These are phyloP conservation scores for Lichenostomus cassidix DNA, from an alignment of 2,113 vertebrate species.

Conservation along the genomic window DNA sequence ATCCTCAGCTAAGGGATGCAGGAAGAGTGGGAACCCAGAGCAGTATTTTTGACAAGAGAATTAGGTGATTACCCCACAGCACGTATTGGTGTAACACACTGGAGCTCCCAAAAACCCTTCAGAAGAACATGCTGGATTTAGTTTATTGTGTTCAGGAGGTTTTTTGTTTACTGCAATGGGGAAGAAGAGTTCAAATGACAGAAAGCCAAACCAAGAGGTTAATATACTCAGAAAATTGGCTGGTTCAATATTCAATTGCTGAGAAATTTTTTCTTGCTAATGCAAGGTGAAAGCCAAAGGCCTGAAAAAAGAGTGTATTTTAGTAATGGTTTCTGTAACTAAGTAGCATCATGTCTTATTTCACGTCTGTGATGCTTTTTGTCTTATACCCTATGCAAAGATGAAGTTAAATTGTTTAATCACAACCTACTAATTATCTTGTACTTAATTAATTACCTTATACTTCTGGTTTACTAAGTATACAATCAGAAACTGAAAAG, in stretches of 20 bases:
- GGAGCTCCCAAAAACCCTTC: background rate
- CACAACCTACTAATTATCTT: background rate
- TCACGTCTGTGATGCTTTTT: background rate
- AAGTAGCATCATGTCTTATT: too few relatives aligned
- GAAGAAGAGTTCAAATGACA: background rate
- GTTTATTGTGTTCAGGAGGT: background rate
- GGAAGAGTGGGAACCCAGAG: background rate
- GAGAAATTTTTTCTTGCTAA: background rate
- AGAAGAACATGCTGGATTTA: background rate
- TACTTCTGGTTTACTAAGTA: background rate
- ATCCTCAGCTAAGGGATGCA: background rate
- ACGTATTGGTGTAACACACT: background rate
- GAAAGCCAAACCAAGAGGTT: background rate
- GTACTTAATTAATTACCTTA: background rate
- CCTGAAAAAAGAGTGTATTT: background rate
- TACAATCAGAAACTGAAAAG: background rate
- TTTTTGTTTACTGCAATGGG: background rate
- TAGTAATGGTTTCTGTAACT: background rate
- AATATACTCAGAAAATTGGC: background rate
- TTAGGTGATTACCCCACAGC: background rate
- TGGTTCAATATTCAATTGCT: accelerated
- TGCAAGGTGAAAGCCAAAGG: background rate
- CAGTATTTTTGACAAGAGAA: background rate
- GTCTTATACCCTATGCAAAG: background rate
- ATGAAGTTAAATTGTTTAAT: background rate